Base-by-base conservation (phyloP, 53 echinoderm and acorn worm genomes). In the Apostichopus leukothele region DNA sequence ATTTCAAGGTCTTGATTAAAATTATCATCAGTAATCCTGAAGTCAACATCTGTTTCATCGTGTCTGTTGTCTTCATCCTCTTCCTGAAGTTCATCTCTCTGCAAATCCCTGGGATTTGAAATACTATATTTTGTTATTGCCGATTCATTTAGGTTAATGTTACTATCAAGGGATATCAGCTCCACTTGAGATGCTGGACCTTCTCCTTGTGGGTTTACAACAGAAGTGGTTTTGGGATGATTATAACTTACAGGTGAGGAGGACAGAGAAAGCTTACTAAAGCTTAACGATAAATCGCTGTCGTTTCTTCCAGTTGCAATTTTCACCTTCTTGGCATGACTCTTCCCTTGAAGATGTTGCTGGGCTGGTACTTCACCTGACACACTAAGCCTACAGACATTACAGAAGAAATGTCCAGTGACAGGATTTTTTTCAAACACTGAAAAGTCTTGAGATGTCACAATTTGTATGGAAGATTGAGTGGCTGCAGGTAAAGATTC, bases 341-440 rank as follows among this genome's bases (percentile, higher is more conserved):
- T 57, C 5, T 74, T 75, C 12, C 88, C 88, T 20, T 75, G 20
- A 9, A 87, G 4, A 54, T 87, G 88, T 22, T 87, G 88, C 14
- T 21, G 9, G 8, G 88, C 88, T 51, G 88, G 88, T 21, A 87
- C 59, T 10, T 53, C 75, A 16, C 88, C 88, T 6, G 74, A 75
- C 1, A 87, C 54, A 3, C 73, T 73, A 18, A 87, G 52, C 12
- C 75, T 51, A 52, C 88, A 87, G 50, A 75, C 74, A 0, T 7
- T 87, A 50, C 88, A 87, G 21, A 54, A 75, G 25, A 23, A 87
- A 53, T 87, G 88, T 19, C 75, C 75, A 4, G 74, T 87, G 14
- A 87, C 20, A 0, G 55, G 51, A 74, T 87, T 53, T 51, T 16
- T 68, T n/a, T 86, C 7, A 26, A 86, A 86, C 12, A 86, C 86